Evolutionary conservation across 2,888 invertebrate genomes (phyloP).

Genomic region (Zygaena filipendulae): DNA sequence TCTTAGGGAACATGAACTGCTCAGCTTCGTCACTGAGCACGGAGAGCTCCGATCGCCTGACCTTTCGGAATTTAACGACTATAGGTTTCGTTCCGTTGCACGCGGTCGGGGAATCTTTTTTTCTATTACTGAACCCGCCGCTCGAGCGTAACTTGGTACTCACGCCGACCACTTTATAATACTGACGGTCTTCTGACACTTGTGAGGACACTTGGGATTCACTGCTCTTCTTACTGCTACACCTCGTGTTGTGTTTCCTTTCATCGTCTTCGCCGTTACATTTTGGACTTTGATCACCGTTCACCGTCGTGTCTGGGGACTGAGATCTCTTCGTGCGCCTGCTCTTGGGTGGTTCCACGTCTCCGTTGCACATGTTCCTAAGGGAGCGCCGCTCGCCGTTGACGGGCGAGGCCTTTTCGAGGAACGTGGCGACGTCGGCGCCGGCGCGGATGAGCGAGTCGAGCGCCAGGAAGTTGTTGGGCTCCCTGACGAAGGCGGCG

Average conservation of each 20-base stretch:
- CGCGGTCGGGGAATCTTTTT: slow-evolving; percentile 48
- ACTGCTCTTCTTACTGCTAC: slow-evolving; percentile 29
- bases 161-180: slow-evolving; percentile 79
- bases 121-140: slow-evolving; percentile 42
- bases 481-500: slow-evolving; percentile 77
- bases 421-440: slow-evolving; percentile 75
- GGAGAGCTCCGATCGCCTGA: slow-evolving; percentile 78
- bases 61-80: slow-evolving; percentile 80
- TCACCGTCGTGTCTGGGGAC: slow-evolving; percentile 35
- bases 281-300: slow-evolving; percentile 34
- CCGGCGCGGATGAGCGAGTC: slow-evolving; percentile 76
- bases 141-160: slow-evolving; percentile 75
- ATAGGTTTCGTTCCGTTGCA: slow-evolving; percentile 68
- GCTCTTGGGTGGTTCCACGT: slow-evolving; percentile 27
- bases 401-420: slow-evolving; percentile 65
- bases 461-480: slow-evolving; percentile 78
- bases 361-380: slow-evolving; percentile 50
- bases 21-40: slow-evolving; percentile 87
- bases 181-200: slow-evolving; percentile 49
- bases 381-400: slow-evolving; percentile 47
- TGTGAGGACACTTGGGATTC: slow-evolving; percentile 25
- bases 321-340: slow-evolving; percentile 38
- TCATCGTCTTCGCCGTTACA: slow-evolving; percentile 43
- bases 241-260: slow-evolving; percentile 39
- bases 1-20: slow-evolving; percentile 85